Evolutionary conservation across 2,888 invertebrate species (phyloP).

Genomic region (Pilophorus perplexus): DNA sequence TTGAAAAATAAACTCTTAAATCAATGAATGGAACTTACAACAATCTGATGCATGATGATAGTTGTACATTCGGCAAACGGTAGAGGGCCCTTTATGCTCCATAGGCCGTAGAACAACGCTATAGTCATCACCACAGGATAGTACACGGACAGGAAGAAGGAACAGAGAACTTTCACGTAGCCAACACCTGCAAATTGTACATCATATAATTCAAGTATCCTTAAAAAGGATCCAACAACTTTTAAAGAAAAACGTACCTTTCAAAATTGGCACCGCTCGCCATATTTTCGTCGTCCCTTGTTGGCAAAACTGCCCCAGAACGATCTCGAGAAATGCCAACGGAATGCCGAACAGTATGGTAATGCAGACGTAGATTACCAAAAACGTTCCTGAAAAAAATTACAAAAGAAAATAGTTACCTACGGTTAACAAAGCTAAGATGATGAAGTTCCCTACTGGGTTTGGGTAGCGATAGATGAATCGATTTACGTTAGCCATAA

Average conservation of each 20-base stretch:
- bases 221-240: too few relatives aligned
- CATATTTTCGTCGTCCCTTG: conserved; percentile 65
- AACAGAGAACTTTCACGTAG: conserved; percentile 60
- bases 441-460: too few relatives aligned
- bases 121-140: conserved; percentile 61
- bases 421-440: too few relatives aligned
- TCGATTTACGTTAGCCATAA: too few relatives aligned
- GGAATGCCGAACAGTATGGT: conserved; percentile 59
- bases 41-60: conserved; percentile 31
- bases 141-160: conserved; percentile 58
- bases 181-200: conserved; percentile 59
- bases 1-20: too few relatives aligned
- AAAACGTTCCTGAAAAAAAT: conserved; percentile 56
- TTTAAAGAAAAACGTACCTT: conserved; percentile 57
- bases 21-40: conserved; percentile 14
- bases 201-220: neutral
- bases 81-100: conserved; percentile 58
- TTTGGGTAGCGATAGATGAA: too few relatives aligned
- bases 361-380: conserved; percentile 57
- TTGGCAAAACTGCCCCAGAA: conserved; percentile 64
- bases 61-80: conserved; percentile 58
- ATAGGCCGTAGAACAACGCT: conserved; percentile 59
- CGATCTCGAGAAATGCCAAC: conserved; percentile 61
- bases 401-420: too few relatives aligned
- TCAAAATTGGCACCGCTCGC: conserved; percentile 65